Evolutionary conservation across 2,888 invertebrate genomes (phyloP).

Genomic region (Andrena camellia): DNA sequence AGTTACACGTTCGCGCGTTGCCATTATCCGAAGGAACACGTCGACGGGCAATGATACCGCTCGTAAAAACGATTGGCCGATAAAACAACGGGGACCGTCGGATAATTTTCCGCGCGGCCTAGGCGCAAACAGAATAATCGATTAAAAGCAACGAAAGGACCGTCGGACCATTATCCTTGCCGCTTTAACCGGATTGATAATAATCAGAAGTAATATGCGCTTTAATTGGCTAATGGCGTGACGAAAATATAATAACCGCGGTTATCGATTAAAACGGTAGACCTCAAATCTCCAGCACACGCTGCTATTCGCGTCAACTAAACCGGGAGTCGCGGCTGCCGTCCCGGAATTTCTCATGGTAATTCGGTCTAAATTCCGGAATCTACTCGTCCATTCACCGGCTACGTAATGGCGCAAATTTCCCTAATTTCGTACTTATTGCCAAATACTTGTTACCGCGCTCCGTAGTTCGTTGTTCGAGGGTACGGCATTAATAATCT

Average conservation of each 20-base stretch:
- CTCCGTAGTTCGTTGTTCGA: conserved; percentile 41
- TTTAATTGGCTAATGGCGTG: conserved; percentile 57
- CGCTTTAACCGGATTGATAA: conserved; percentile 50
- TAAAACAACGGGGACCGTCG: conserved; percentile 30
- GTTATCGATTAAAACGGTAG: conserved; percentile 55
- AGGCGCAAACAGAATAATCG: conserved; percentile 47
- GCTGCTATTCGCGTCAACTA: conserved; percentile 38
- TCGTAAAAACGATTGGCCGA: conserved; percentile 37
- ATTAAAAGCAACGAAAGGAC: conserved; percentile 32
- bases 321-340: conserved; percentile 39
- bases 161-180: conserved; percentile 24
- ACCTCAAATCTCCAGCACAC: conserved; percentile 47
- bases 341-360: conserved; percentile 63
- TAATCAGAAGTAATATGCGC: conserved; percentile 51
- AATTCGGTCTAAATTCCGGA: conserved; percentile 63
- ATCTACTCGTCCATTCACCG: conserved; percentile 59
- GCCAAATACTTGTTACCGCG: conserved; percentile 54
- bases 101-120: conserved; percentile 44
- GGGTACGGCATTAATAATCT: conserved; percentile 50
- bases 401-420: conserved; percentile 51
- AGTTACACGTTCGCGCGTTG: not conserved
- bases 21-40: conserved; percentile 39
- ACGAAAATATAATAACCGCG: conserved; percentile 58
- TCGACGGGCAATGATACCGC: conserved; percentile 19
- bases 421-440: conserved; percentile 64